Evolutionary conservation across 2,888 invertebrate species (phyloP).

Genomic region (Chrysina gloriosa): DNA sequence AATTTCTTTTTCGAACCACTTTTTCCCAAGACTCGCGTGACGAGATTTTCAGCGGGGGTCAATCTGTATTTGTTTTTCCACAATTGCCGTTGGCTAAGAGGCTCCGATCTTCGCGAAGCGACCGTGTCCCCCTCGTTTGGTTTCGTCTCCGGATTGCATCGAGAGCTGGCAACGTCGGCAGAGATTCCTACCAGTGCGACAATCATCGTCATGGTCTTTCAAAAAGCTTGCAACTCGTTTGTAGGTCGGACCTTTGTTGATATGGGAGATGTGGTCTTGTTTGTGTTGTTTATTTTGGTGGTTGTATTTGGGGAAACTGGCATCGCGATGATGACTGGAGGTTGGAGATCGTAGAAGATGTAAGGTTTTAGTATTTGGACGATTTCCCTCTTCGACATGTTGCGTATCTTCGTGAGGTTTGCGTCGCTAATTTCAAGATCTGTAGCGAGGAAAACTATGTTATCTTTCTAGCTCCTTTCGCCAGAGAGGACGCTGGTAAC

Average conservation of each 20-base stretch:
- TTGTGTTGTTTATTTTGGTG: slow-evolving; percentile 10
- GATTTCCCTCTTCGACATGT: slow-evolving; percentile 42
- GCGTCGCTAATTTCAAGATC: neutral
- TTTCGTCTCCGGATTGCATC: slow-evolving; percentile 25
- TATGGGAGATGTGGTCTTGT: neutral
- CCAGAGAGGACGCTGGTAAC: no score
- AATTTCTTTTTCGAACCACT: neutral
- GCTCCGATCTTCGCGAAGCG: neutral
- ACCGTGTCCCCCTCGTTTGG: neutral
- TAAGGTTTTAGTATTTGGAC: slow-evolving; percentile 38
- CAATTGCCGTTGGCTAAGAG: slow-evolving; percentile 3
- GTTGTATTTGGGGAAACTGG: slow-evolving; percentile 39
- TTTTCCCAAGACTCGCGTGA: slow-evolving; percentile 1
- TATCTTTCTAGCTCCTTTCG: no score
- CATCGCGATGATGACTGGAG: slow-evolving; percentile 35
- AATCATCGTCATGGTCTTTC: slow-evolving; percentile 42
- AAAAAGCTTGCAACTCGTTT: neutral
- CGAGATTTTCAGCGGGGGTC: slow-evolving; percentile 20
- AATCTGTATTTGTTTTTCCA: slow-evolving; percentile 26
- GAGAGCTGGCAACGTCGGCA: slow-evolving; percentile 35
- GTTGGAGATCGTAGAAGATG: slow-evolving; percentile 39
- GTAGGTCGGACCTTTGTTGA: neutral
- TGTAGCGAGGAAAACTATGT: no score
- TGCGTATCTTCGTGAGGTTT: slow-evolving; percentile 49
- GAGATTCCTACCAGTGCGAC: slow-evolving; percentile 11